Evolutionary conservation across 1,140 invertebrate genomes (phyloP), one percentile per base, ranked within the genome.

Genomic region (Anastrepha obliqua): DNA sequence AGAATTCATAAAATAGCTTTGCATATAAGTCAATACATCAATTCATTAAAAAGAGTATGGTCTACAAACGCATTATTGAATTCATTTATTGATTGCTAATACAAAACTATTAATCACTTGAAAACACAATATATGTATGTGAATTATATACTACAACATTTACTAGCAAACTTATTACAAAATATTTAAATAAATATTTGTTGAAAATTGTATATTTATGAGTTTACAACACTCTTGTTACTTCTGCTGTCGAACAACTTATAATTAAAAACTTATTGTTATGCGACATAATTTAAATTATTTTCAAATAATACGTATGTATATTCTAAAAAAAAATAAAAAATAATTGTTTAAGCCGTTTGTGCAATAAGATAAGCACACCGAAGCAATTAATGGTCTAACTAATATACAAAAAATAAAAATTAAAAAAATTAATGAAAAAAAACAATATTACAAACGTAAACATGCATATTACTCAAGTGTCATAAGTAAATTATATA

Each of bases 231-330:
- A 74, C 67, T 42, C 13, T 47, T 42, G 67, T 74, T 74, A 44
- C 67, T 74, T 17, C 67, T 74, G 65, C 65, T 67, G 65, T 67
- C 11, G 13, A 64, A 20, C 62, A 64, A 20, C n/a, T 67, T 39
- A 67, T 67, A 67, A 64, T 20, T 47, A 13, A 29, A 29, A 29
- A 29, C 39, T 74, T 44, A 44, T 74, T 74, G 67, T 74, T 74
- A 74, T 74, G 39, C 67, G 39, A 74, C 67, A 74, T 74, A 42
- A 74, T 42, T 74, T 74, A 39, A 74, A 74, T 74, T 74, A 74
- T 39, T 74, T 74, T 74, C 67, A 74, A 74, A 29, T 11, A 2
- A 67, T 29, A 67, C 39, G 13, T 42, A 67, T 74, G 67, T 74
- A 74, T 15, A 42, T 74, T 44, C 51, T 74, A 74, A 11, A 15